Conservation (phyloP, 2,113 vertebrate species). For the Cinclus cinclus region DNA sequence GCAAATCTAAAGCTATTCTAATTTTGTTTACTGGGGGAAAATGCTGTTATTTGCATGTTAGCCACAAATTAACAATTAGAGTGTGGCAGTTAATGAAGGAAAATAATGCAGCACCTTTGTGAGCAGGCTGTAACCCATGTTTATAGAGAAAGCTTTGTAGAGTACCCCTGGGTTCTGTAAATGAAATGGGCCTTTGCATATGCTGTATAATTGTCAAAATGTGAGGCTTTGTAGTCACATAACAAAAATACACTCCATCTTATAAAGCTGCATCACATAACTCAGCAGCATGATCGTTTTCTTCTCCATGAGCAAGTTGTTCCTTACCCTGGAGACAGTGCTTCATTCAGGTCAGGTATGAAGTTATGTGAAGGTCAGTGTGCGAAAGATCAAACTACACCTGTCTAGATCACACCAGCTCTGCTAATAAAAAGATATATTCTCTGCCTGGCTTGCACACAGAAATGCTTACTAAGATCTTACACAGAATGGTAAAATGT, state of each 20-base stretch:
- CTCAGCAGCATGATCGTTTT: neutral
- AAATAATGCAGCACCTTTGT: neutral
- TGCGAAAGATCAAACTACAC: conserved; percentile 15
- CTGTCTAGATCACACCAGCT: neutral
- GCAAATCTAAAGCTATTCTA: neutral
- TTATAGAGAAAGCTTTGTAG: neutral
- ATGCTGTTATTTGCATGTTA: neutral
- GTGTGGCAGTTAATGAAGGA: neutral
- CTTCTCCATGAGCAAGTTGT: neutral
- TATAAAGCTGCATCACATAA: neutral
- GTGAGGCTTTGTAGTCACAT: neutral
- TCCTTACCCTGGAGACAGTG: neutral
- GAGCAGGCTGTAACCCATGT: neutral
- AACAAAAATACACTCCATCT: neutral
- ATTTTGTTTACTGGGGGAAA: neutral
- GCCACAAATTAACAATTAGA: neutral
- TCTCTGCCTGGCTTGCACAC: neutral
- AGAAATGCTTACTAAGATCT: neutral
- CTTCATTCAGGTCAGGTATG: neutral
- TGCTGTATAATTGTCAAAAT: neutral
- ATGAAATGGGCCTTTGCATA: neutral
- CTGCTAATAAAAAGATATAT: neutral
- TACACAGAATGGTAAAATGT: neutral
- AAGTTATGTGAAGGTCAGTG: neutral
- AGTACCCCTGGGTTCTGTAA: neutral